Evolutionary conservation across 1,140 invertebrate species (phyloP).

Genomic region (Drosophila sproati): DNA sequence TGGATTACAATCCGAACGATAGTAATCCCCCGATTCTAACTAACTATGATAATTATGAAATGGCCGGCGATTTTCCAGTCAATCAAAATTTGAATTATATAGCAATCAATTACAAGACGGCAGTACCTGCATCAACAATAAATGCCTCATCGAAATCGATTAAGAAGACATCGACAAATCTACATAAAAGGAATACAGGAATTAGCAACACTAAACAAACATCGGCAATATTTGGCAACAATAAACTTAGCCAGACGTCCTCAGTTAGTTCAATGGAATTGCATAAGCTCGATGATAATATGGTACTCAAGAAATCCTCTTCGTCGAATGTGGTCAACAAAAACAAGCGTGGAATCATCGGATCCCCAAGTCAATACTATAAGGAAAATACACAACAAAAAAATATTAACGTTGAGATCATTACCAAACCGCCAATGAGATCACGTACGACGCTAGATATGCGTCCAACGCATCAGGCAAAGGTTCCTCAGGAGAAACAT

Average conservation of each 20-base stretch:
- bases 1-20: constrained; percentile 74
- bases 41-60: constrained; percentile 80
- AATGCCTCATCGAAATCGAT: constrained; percentile 72
- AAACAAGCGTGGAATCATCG: constrained; percentile 61
- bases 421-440: constrained; percentile 80
- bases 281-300: constrained; percentile 82
- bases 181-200: constrained; percentile 64
- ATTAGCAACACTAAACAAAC: constrained; percentile 60
- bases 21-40: constrained; percentile 78
- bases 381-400: constrained; percentile 78
- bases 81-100: constrained; percentile 72
- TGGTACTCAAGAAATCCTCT: constrained; percentile 77
- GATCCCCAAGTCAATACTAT: constrained; percentile 63
- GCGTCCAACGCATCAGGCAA: constrained; percentile 49
- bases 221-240: constrained; percentile 56
- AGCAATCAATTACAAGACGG: constrained; percentile 49
- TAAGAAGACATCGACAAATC: constrained; percentile 59
- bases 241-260: constrained; percentile 73
- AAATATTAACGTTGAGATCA: constrained; percentile 81
- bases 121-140: constrained; percentile 57
- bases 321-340: constrained; percentile 76
- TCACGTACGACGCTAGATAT: constrained; percentile 82
- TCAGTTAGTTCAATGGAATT: constrained; percentile 83
- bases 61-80: constrained; percentile 83
- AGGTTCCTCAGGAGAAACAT: constrained; percentile 62